These are phyloP conservation scores for Ptilorrhoa leucosticta DNA, from an alignment of 2,113 vertebrate species.

Conservation along the genomic window DNA sequence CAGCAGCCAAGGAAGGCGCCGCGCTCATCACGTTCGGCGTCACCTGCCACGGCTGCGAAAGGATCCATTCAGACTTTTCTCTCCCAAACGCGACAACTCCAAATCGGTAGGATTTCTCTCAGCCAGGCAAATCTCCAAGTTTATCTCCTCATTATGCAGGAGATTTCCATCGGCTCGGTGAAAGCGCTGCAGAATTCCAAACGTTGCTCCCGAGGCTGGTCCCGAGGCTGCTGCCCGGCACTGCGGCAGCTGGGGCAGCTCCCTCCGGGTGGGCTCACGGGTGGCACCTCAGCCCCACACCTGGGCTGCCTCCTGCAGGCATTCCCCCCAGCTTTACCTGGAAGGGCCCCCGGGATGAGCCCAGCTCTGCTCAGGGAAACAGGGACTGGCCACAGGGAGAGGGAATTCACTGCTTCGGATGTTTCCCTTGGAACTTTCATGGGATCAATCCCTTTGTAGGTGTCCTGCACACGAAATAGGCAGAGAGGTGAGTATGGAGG, in stretches of 20 bases:
- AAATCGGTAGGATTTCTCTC: background rate
- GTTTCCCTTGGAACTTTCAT: background rate
- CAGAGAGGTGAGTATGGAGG: fast-evolving
- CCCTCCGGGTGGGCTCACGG: fast-evolving
- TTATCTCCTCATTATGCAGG: background rate
- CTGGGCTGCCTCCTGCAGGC: background rate
- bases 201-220: fast-evolving
- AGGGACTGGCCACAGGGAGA: fast-evolving
- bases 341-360: fast-evolving
- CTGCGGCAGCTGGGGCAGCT: fast-evolving
- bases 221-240: fast-evolving
- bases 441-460: fast-evolving
- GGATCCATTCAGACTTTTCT: background rate
- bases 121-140: background rate
- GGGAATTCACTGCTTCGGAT: background rate
- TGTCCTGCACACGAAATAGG: background rate
- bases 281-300: fast-evolving
- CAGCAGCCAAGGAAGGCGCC: background rate
- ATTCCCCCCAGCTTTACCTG: background rate
- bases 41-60: background rate
- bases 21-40: fast-evolving
- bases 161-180: background rate
- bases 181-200: fast-evolving
- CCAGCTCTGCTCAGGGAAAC: background rate
- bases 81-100: fast-evolving